Conservation (phyloP, 2,113 vertebrate species). For the Hydropotes inermis region DNA sequence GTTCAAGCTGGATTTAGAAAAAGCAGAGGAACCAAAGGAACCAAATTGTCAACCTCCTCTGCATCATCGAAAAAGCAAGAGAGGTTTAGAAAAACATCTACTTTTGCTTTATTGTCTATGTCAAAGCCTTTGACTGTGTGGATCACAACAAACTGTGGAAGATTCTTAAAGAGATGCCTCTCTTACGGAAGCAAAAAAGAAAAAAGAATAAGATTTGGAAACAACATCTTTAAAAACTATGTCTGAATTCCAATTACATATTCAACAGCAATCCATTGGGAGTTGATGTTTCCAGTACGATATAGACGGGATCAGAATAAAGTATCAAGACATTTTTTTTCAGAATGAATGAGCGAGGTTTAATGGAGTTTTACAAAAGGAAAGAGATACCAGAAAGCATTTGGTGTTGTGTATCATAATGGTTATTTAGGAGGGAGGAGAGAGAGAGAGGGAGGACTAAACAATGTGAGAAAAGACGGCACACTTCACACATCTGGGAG, state of each 20-base stretch:
- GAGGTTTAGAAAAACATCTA: background rate
- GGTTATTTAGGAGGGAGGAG: background rate
- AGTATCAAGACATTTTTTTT: background rate
- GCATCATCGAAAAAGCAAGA: background rate
- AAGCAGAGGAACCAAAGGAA: background rate
- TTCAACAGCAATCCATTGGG: background rate
- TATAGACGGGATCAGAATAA: background rate
- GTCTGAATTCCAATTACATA: background rate
- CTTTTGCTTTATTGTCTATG: background rate
- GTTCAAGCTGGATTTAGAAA: background rate
- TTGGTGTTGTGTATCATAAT: background rate
- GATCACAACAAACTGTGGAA: background rate
- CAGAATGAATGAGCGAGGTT: background rate
- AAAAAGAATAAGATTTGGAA: background rate
- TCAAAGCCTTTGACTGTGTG: background rate
- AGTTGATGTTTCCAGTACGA: background rate
- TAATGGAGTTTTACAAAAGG: background rate
- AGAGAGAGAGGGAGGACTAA: background rate
- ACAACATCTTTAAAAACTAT: background rate
- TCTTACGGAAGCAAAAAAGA: background rate
- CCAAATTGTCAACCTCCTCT: background rate
- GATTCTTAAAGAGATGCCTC: background rate
- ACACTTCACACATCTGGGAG: background rate
- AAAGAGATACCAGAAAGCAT: background rate
- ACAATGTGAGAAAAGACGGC: constrained; percentile 14